Percentiles rank a stretch among this genome's conserved stretches.
These are phyloP conservation scores for Myopa testacea DNA, from an alignment of 2,888 invertebrate genomes.

Conservation along the genomic window DNA sequence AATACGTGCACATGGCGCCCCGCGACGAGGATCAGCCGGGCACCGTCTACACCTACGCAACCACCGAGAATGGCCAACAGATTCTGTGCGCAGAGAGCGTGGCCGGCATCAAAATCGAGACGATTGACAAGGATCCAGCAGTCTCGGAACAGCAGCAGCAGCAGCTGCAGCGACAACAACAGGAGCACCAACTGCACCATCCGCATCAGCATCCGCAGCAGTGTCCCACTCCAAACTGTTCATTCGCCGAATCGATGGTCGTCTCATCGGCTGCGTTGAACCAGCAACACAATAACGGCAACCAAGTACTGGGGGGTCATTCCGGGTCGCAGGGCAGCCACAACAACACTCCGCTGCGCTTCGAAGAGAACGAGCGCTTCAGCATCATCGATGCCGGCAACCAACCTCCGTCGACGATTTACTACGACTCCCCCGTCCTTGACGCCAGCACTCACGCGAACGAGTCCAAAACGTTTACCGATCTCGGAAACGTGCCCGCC, in stretches of 20 bases:
- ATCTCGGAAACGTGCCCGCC: slow-evolving; percentile 59
- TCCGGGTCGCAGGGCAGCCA: slow-evolving; percentile 41
- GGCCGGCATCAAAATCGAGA: slow-evolving; percentile 62
- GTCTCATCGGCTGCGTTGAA: slow-evolving; percentile 53
- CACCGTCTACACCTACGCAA: slow-evolving; percentile 58
- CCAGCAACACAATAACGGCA: slow-evolving; percentile 44
- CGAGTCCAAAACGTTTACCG: slow-evolving; percentile 66
- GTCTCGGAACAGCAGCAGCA: slow-evolving; percentile 52
- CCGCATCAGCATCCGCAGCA: slow-evolving; percentile 47
- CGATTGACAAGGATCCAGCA: slow-evolving; percentile 61
- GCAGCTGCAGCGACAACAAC: slow-evolving; percentile 45
- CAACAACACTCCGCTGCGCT: slow-evolving; percentile 46
- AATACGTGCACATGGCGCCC: slow-evolving; percentile 64
- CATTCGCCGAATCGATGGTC: slow-evolving; percentile 58
- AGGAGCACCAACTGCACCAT: slow-evolving; percentile 44
- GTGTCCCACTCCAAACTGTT: slow-evolving; percentile 59
- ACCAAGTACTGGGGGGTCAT: slow-evolving; percentile 39
- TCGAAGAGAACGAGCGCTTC: slow-evolving; percentile 59
- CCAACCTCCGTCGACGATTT: slow-evolving; percentile 52
- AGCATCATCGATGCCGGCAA: slow-evolving; percentile 43
- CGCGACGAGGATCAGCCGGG: slow-evolving; percentile 58
- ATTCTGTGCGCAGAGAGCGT: slow-evolving; percentile 59
- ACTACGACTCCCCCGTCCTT: slow-evolving; percentile 59
- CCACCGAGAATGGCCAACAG: slow-evolving; percentile 56
- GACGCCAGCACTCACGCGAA: slow-evolving; percentile 59